phyloP scores from a whole-genome alignment of 2,113 vertebrate species.

The Nesogale talazaci region DNA sequence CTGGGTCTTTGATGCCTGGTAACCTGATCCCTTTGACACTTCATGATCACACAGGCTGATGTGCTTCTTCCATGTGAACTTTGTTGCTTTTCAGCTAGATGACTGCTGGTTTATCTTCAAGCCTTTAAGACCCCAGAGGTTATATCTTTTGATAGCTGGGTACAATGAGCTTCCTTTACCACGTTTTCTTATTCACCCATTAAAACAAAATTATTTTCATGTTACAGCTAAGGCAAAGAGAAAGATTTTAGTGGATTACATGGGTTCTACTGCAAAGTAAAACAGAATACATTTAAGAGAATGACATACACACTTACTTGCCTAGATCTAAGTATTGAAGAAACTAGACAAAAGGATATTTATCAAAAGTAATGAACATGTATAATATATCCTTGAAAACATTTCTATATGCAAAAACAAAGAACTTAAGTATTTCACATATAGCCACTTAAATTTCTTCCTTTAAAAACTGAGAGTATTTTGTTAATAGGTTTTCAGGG shows the following conservation, averaged over 20 bases:
- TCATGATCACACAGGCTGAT: too few species aligned
- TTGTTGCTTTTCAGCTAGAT: too few species aligned
- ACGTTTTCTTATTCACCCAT: too few species aligned
- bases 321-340: neutral
- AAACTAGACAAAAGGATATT: conserved; percentile 13
- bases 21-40: too few species aligned
- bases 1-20: too few species aligned
- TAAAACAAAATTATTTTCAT: neutral
- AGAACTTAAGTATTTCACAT: neutral
- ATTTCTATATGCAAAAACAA: neutral
- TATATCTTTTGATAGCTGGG: too few species aligned
- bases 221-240: neutral
- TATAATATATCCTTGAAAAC: neutral
- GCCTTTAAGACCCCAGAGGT: too few species aligned
- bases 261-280: neutral
- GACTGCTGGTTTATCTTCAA: too few species aligned
- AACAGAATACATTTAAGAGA: neutral
- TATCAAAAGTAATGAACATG: conserved; percentile 3
- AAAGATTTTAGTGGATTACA: conserved; percentile 19
- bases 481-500: neutral
- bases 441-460: neutral
- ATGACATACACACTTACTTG: neutral
- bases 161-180: too few species aligned
- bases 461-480: conserved; percentile 11
- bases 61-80: too few species aligned